Conservation (phyloP, 2,888 invertebrate genomes). For the Lithophane socia region DNA sequence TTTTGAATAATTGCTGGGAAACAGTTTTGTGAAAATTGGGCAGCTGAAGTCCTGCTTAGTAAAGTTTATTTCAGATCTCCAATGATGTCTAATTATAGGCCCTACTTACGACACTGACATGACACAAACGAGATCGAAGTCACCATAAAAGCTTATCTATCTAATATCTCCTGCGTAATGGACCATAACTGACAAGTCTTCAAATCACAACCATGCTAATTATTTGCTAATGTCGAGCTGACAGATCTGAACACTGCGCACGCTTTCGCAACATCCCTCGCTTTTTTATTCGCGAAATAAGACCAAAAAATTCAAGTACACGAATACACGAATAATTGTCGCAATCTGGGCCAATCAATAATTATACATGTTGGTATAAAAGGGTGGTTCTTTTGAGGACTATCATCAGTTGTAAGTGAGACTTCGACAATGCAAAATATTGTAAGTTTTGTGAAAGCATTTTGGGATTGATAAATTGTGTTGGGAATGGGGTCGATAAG, state of each 20-base stretch:
- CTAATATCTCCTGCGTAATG: conserved; percentile 40
- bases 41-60: too few species aligned
- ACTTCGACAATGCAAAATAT: conserved; percentile 78
- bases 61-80: background rate
- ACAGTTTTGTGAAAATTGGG: too few species aligned
- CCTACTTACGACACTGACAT: conserved; percentile 5
- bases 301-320: conserved; percentile 74
- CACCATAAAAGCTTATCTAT: conserved; percentile 41
- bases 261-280: conserved; percentile 50
- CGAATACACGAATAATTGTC: conserved; percentile 68
- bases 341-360: conserved; percentile 77
- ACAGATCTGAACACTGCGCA: conserved; percentile 39
- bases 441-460: conserved; percentile 73
- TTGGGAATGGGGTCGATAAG: conserved; percentile 17
- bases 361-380: conserved; percentile 78
- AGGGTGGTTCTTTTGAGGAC: conserved; percentile 69
- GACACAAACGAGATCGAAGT: background rate
- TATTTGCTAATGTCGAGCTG: conserved; percentile 58
- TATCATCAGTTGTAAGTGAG: conserved; percentile 78
- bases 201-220: conserved; percentile 48
- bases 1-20: too few species aligned
- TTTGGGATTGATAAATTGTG: conserved; percentile 31
- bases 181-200: conserved; percentile 42
- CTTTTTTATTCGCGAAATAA: conserved; percentile 67
- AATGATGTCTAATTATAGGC: background rate